Base-by-base conservation (phyloP, 2,888 invertebrate genomes). In the Cephus pygmeus region DNA sequence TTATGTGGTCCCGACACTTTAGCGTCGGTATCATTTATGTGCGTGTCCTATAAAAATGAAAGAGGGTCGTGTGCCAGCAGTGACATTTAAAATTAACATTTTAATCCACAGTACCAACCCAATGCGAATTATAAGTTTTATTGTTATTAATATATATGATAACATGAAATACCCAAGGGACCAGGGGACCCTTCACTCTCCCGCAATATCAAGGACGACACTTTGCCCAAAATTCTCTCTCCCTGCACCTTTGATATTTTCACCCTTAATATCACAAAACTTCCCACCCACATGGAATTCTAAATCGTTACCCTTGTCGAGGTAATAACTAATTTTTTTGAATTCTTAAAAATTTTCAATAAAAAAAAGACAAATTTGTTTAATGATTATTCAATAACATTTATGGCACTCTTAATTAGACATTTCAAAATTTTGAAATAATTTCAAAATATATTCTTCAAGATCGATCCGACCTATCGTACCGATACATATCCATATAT, bases 141-240 rank as follows among this genome's bases (percentile, higher is more conserved):
- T 86, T 85, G 84, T 84, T 84, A 84, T 84, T 86, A 85, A 86
- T 86, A 84, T 84, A 86, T 84, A 86, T 84, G 85, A 86, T 84
- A 84, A 85, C 83, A 56, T 56, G 56, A 9, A 9, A 15, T 23
- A 56, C 56, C 56, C 56, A 23, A 56, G 56, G 23, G 56, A 56
- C 23, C 23, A 56, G 9, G 23, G 78, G 80, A 81, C 84, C 84
- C 84, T 79, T 75, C 78, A 23, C 23, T 56, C 23, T 56, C 23
- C 56, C 71, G 71, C 31, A 71, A 33, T 34, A 23, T 56, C 31
- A 71, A 71, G 31, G 76, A 73, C 71, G 31, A 56, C 56, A 56
- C 23, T 40, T 15, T 23, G 74, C 69, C 74, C 23, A 31, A 40
- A 69, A 56, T 36, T 33, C 69, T 34, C 74, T 30, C 69, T n/a